Conservation (phyloP, 2,113 vertebrate genomes). For the Hymenochirus boettgeri region DNA sequence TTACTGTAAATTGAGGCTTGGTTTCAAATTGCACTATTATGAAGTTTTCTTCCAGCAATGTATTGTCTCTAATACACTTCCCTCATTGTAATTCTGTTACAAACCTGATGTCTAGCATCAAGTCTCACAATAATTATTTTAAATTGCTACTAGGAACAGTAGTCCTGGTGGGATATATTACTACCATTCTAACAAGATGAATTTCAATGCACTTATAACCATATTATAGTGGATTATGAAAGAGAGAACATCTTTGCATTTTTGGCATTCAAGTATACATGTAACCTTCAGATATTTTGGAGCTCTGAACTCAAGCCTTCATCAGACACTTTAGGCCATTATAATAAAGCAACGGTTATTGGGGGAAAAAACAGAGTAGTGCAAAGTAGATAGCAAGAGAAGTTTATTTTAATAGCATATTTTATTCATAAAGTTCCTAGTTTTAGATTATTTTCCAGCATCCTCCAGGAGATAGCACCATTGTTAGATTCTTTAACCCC, state of each 20-base stretch:
- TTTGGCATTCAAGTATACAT: conserved; percentile 57
- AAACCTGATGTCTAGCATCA: conserved; percentile 87
- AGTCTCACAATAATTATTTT: conserved; percentile 97
- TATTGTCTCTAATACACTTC: conserved; percentile 78
- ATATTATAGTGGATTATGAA: conserved; percentile 72
- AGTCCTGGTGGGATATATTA: conserved; percentile 95
- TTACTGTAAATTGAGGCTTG: conserved; percentile 81
- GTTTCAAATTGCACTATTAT: conserved; percentile 83
- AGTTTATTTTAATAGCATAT: conserved; percentile 41
- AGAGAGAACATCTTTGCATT: conserved; percentile 65
- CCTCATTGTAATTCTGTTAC: conserved; percentile 88
- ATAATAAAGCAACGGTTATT: conserved; percentile 51
- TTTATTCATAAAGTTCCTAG: conserved; percentile 41
- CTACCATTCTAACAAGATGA: conserved; percentile 86
- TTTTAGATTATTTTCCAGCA: conserved; percentile 31
- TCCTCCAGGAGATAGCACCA: conserved; percentile 25
- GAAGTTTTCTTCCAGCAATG: conserved; percentile 80
- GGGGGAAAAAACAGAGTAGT: conserved; percentile 41
- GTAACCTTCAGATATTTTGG: conserved; percentile 54
- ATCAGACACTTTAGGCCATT: conserved; percentile 48
- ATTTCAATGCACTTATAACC: conserved; percentile 80
- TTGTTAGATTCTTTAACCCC: conserved; percentile 37
- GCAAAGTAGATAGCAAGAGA: conserved; percentile 22
- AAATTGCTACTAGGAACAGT: conserved; percentile 90
- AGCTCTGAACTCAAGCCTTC: conserved; percentile 55